These are phyloP conservation scores for Leistus spinibarbis DNA, from an alignment of 2,888 invertebrate genomes.

Conservation along the genomic window DNA sequence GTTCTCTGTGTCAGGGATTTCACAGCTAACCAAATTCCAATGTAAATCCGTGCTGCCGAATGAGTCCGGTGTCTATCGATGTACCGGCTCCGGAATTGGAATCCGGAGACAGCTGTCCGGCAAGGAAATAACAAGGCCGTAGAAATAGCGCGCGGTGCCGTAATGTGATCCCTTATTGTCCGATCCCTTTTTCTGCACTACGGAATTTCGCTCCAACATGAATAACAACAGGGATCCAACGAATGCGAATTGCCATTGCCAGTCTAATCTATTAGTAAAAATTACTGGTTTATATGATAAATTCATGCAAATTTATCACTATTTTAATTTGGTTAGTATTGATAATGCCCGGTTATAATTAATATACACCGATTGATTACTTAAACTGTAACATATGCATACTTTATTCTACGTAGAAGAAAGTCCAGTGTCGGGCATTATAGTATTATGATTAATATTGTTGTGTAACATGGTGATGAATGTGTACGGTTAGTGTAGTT, in stretches of 20 bases:
- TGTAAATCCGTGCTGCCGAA: constrained; percentile 35
- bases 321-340: no score
- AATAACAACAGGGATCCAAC: neutral
- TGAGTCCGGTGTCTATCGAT: constrained; percentile 12
- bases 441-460: no score
- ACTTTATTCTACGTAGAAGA: no score
- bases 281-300: no score
- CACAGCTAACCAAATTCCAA: constrained; percentile 35
- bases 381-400: no score
- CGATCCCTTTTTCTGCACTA: neutral
- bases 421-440: no score
- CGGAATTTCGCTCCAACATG: neutral
- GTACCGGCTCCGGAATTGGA: constrained; percentile 21
- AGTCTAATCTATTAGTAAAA: no score
- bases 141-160: neutral
- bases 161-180: neutral
- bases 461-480: no score
- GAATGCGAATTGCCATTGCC: neutral
- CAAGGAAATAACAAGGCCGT: constrained; percentile 35
- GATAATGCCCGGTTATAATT: no score
- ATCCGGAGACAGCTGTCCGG: constrained; percentile 27
- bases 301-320: no score
- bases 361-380: no score
- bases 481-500: no score
- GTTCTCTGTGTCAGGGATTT: constrained; percentile 22